Percentiles rank a stretch among this genome's conserved stretches.
These are phyloP conservation scores for Bufo bufo DNA, from an alignment of 2,113 vertebrate genomes.

Conservation along the genomic window DNA sequence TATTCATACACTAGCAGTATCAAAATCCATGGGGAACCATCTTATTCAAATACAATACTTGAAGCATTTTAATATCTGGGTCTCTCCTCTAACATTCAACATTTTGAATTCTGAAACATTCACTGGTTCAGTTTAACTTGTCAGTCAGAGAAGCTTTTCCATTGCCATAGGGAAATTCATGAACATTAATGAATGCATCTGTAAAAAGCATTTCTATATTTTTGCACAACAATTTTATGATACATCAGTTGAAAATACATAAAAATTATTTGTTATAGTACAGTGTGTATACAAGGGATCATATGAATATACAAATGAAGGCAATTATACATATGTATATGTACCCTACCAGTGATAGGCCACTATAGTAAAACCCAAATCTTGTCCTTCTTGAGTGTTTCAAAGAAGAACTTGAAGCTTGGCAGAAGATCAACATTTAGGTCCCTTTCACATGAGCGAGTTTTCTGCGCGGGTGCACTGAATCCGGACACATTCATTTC, in stretches of 20 bases:
- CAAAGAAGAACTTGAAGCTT: too few relatives aligned
- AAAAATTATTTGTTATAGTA: not conserved
- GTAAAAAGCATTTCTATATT: not conserved
- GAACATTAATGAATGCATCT: not conserved
- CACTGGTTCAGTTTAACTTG: not conserved
- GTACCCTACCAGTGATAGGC: too few relatives aligned
- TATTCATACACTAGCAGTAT: not conserved
- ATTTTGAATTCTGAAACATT: not conserved
- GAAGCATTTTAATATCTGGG: slow-evolving; percentile 20
- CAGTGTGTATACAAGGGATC: not conserved
- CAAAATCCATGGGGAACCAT: not conserved
- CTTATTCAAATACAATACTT: slow-evolving; percentile 7
- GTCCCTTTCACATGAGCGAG: too few relatives aligned
- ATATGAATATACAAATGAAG: too few relatives aligned
- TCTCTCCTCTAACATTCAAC: slow-evolving; percentile 4
- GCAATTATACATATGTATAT: too few relatives aligned
- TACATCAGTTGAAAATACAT: not conserved
- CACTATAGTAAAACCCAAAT: too few relatives aligned
- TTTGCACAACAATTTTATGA: not conserved
- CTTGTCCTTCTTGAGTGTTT: too few relatives aligned
- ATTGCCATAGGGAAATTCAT: slow-evolving; percentile 8
- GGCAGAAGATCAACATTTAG: too few relatives aligned
- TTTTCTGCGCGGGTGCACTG: too few relatives aligned
- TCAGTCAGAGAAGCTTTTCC: not conserved
- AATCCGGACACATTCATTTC: too few relatives aligned